These are phyloP conservation scores for Esperia sulphurella DNA, from an alignment of 2,888 invertebrate genomes.

Conservation along the genomic window DNA sequence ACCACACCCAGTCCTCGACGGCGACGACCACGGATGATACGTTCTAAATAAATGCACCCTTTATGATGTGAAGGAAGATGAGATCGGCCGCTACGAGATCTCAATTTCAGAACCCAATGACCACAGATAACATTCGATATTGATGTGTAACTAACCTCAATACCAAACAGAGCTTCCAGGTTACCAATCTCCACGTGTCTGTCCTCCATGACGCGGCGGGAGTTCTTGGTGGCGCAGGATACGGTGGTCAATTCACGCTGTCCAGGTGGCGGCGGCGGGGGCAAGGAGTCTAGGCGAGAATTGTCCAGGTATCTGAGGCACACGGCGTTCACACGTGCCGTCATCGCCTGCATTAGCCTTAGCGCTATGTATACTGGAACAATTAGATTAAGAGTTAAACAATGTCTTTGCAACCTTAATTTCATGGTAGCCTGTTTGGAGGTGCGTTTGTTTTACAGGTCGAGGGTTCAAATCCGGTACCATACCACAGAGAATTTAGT, in stretches of 20 bases:
- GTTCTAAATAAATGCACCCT: too few relatives aligned
- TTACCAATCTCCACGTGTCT: constrained; percentile 91
- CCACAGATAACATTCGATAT: constrained; percentile 6
- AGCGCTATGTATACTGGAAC: constrained; percentile 85
- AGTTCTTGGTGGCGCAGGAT: constrained; percentile 88
- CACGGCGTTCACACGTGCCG: constrained; percentile 84
- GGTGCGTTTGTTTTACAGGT: too few relatives aligned
- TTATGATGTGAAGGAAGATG: too few relatives aligned
- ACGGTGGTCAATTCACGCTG: constrained; percentile 77
- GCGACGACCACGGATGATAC: too few relatives aligned
- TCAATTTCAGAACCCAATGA: too few relatives aligned
- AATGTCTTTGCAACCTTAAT: too few relatives aligned
- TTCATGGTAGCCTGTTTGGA: too few relatives aligned
- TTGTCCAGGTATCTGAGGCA: constrained; percentile 85
- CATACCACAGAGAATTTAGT: too few relatives aligned
- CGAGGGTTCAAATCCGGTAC: too few relatives aligned
- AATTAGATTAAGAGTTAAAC: too few relatives aligned
- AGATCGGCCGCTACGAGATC: too few relatives aligned
- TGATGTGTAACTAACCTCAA: constrained; percentile 87
- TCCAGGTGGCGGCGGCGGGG: constrained; percentile 79
- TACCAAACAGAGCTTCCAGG: constrained; percentile 88
- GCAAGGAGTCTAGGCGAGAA: constrained; percentile 80
- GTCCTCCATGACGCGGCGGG: constrained; percentile 94
- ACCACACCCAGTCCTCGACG: too few relatives aligned
- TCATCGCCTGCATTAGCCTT: constrained; percentile 86